Conservation (phyloP, 2,797 vertebrate genomes). For the Loriculus beryllinus region DNA sequence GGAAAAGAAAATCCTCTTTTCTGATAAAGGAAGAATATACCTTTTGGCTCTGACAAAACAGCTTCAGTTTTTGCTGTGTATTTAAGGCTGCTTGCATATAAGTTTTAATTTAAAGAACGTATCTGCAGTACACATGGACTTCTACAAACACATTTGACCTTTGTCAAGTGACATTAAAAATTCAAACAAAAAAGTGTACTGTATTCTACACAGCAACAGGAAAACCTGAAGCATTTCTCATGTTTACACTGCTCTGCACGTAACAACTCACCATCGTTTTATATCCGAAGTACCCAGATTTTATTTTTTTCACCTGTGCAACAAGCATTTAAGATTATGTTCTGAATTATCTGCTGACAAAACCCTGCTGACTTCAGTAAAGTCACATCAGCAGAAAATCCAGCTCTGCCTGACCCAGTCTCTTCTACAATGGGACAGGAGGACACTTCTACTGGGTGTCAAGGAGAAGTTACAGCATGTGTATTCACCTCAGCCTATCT, state of each 20-base stretch:
- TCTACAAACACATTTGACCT: not conserved
- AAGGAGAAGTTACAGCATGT: not conserved
- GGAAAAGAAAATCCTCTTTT: conserved; percentile 21
- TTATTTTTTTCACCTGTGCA: not conserved
- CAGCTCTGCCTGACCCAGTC: not conserved
- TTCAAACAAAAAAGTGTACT: not conserved
- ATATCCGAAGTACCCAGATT: not conserved
- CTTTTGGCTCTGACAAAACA: not conserved
- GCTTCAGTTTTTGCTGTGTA: not conserved
- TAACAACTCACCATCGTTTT: not conserved
- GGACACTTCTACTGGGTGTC: not conserved
- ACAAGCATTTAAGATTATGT: not conserved
- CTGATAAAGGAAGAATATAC: not conserved
- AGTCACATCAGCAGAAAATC: not conserved
- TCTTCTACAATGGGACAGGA: not conserved
- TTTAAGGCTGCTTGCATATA: not conserved
- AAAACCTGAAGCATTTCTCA: not conserved
- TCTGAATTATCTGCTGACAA: not conserved
- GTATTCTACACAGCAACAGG: not conserved
- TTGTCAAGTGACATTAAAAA: conserved; percentile 14
- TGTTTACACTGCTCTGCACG: not conserved
- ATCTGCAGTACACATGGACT: not conserved
- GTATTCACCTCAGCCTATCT: not conserved
- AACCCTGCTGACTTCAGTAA: not conserved
- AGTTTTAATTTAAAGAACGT: not conserved